Base-by-base conservation (phyloP, 1,140 invertebrate species). In the Orius insidiosus region DNA sequence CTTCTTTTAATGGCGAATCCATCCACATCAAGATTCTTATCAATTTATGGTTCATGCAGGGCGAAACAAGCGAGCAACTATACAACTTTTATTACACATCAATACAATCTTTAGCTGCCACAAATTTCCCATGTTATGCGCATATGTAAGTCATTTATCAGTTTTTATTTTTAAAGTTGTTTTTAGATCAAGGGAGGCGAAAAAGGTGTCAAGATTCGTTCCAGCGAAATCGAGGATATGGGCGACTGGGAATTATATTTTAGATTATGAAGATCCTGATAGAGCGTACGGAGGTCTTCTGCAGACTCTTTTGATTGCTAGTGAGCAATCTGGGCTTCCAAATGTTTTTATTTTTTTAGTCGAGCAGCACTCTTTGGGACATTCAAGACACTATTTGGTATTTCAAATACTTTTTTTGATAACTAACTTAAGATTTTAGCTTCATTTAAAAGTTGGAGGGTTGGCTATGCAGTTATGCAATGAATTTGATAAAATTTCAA, bases 11-110 rank as follows among this genome's bases (percentile, higher is more conserved):
- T 68, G 7, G 70, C 72, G 0, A 69, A 72, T 49, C 73, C 76
- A 13, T 67, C 71, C 1, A 62, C 72, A 9, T 72, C 69, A 10
- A 69, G 76, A 36, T 67, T 81, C 31, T 67, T 78, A 35, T 74
- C 74, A 37, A 60, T 82, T 7, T 75, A 76, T 74, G 75, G 58
- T 76, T 75, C 51, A 76, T 82, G 56, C 65, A 70, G 54, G 65
- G 60, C 3, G 76, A 77, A 51, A 66, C 66, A 1, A 68, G 68
- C 55, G 63, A 65, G 13, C 76, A 80, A 54, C 60, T 82, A 38
- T 75, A 76, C 48, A 71, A 78, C 55, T 80, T 73, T 55, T 82
- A 76, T 65, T 76, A 77, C 49, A 75, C 76, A 0, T 79, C 75
- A 5, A 61, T 82, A 13, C 76, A 75, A 43, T 80, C 74, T 37